These are phyloP conservation scores for Toxostoma redivivum DNA, from an alignment of 2,113 vertebrate species.

Conservation along the genomic window DNA sequence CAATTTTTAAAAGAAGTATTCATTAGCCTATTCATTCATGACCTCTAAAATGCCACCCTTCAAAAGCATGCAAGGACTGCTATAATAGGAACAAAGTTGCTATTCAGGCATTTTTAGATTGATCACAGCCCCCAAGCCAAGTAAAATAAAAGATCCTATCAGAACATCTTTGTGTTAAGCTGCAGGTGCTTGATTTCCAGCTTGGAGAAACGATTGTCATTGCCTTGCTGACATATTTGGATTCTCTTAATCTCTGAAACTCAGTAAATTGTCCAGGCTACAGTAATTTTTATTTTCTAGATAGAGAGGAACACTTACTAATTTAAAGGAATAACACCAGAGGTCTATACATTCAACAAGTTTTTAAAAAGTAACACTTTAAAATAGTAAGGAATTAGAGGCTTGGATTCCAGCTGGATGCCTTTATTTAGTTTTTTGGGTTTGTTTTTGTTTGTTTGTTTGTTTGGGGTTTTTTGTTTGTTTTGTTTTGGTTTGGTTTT, in stretches of 20 bases:
- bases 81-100: background rate
- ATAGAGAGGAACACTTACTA: background rate
- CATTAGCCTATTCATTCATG: background rate
- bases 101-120: conserved; percentile 28
- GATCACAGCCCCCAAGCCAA: background rate
- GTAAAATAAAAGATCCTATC: conserved; percentile 7
- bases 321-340: background rate
- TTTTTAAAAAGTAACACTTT: background rate
- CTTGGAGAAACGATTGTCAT: background rate
- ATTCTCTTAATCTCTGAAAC: background rate
- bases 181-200: background rate
- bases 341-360: background rate
- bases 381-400: background rate
- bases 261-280: background rate
- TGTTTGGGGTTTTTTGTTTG: too few species aligned
- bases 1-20: background rate
- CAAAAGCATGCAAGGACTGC: background rate
- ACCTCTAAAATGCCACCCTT: background rate
- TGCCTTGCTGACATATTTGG: background rate
- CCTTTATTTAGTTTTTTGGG: background rate
- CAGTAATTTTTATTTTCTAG: background rate
- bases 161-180: background rate
- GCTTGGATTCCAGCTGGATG: background rate
- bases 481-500: too few species aligned
- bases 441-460: background rate